Evolutionary conservation across 2,888 invertebrate species (phyloP), one percentile per base, ranked within the genome.

Genomic region (Sarcophaga subvicina): DNA sequence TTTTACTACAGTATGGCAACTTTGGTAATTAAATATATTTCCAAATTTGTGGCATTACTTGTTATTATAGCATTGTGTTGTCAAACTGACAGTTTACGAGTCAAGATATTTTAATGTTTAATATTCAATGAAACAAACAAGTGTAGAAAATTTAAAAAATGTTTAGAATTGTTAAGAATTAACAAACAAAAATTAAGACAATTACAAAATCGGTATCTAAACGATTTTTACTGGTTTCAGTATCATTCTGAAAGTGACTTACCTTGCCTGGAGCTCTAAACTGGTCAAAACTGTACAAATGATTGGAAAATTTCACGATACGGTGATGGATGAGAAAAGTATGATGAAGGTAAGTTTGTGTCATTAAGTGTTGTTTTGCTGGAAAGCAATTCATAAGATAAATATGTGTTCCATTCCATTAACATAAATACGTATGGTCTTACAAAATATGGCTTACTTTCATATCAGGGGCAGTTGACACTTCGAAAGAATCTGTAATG

Each of bases 221-320:
- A 83, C 72, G 83, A 75, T 83, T 75, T 79, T 70, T 83, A 84
- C 75, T 80, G 75, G 78, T 83, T 83, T 79, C 75, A 84, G 83
- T 85, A 80, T 80, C 69, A 80, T 79, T 80, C 80, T 76, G 66
- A 83, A 76, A 84, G 80, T 83, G 75, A 75, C 79, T 79, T 62
- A 67, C 62, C n/a, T 76, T 84, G 70, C 59, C 76, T 85, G 84
- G 84, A 77, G 72, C 66, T 76, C 80, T 71, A 70, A 37, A 84
- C 71, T 80, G 71, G 80, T 77, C 71, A 85, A 76, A 80, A 85
- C 71, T 76, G 84, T 85, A 80, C 80, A 85, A 85, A 85, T 85
- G 84, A 85, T 85, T 76, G 84, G 84, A 85, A 85, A 80, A 85
- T 80, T 85, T 66, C 76, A 85, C 76, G 84, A 85, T 85, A 85